Base-by-base conservation (phyloP, 2,797 vertebrate genomes). In the Poecilia velifera region DNA sequence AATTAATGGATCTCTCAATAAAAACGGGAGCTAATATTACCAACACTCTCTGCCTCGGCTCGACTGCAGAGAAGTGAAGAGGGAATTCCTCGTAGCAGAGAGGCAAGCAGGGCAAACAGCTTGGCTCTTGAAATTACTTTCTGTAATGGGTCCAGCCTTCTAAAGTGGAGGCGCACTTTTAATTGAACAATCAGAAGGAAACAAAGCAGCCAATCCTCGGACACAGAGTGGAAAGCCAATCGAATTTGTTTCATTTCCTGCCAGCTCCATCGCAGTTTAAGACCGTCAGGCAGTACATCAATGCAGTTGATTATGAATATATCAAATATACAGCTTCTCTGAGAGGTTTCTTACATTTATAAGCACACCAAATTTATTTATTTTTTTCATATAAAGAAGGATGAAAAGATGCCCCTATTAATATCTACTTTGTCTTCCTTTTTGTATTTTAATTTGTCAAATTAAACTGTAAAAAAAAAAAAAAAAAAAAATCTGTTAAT, bases 1-100 rank as follows among this genome's bases (percentile, higher is more conserved):
- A 89, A 95, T 96, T 96, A 96, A 96, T 96, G 95, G 95, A 95
- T 93, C 94, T 93, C 94, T 94, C 94, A 95, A 95, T 96, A 96
- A 95, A 71, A 96, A 93, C 72, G 80, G 83, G 90, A 94, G 94
- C 93, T 96, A 94, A 92, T 94, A 95, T 96, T 96, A 96, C 96
- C 88, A 83, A 82, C 85, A 90, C 88, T 78, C 87, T 87, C 84
- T 90, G 85, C 53, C 79, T 87, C 79, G 4, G 91, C 91, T 87
- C 46, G 89, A 93, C 92, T 93, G 86, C 5, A 76, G 79, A 87
- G 87, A 81, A 89, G 92, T 89, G 91, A 88, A 87, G 88, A 91
- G 93, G 92, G 94, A 95, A 91, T 91, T 90, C 91, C 93, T 93
- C 73, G 49, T 81, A 83, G 87, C 88, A 87, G 87, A 87, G 87